Conservation (phyloP, 2,113 vertebrate genomes). For the Melierax canorus region DNA sequence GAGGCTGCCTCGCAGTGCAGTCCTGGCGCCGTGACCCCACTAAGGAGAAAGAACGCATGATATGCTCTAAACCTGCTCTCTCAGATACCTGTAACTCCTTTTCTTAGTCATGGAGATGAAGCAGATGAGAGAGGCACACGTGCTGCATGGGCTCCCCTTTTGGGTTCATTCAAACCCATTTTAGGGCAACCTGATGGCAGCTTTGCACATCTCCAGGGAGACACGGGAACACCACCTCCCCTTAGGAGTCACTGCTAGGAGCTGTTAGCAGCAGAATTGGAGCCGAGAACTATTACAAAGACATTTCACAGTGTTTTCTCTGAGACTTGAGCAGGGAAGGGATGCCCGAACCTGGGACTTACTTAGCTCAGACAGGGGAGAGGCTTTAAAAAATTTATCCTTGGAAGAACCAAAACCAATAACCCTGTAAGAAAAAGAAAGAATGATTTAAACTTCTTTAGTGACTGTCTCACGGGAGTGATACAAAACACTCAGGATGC, state of each 20-base stretch:
- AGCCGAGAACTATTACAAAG: background rate
- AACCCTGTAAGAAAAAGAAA: background rate
- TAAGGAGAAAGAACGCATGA: background rate
- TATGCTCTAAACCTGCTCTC: background rate
- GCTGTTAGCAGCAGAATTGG: background rate
- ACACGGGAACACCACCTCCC: background rate
- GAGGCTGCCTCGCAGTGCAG: background rate
- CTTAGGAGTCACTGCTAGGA: background rate
- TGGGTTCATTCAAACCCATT: background rate
- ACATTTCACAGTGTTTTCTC: background rate
- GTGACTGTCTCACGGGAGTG: background rate
- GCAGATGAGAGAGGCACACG: background rate
- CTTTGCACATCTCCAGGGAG: background rate
- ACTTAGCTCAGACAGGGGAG: background rate
- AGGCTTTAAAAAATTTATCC: background rate
- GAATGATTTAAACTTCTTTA: slow-evolving; percentile 34
- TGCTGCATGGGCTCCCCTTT: background rate
- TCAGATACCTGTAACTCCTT: background rate
- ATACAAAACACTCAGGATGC: background rate
- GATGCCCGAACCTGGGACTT: background rate
- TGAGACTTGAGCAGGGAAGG: background rate
- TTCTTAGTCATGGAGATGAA: background rate
- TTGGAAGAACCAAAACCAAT: background rate
- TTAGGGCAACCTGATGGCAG: background rate
- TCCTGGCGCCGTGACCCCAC: background rate